Conservation (phyloP, 1,140 invertebrate genomes). For the Ceratina japonica region DNA sequence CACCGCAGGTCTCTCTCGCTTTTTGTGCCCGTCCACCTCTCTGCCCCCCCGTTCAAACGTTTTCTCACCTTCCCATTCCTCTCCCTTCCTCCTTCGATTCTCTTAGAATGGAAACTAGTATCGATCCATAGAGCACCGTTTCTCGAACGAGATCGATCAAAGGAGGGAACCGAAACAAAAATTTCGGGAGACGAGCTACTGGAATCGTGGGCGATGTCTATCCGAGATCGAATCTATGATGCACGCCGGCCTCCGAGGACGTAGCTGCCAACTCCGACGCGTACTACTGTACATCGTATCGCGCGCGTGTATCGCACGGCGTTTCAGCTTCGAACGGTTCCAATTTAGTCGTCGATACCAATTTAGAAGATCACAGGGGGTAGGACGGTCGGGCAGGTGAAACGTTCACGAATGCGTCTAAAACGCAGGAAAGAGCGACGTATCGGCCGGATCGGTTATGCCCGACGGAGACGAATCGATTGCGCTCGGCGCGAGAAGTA, state of each 20-base stretch:
- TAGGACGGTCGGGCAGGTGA: constrained; percentile 49
- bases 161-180: too few relatives aligned
- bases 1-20: constrained; percentile 66
- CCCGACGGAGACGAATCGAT: constrained; percentile 74
- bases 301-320: too few relatives aligned
- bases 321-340: neutral
- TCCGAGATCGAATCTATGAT: neutral
- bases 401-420: constrained; percentile 43
- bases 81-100: neutral
- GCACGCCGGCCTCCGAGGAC: too few relatives aligned
- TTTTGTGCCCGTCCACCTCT: constrained; percentile 61
- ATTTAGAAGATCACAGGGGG: constrained; percentile 6
- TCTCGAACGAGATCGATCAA: too few relatives aligned
- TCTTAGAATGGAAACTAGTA: constrained; percentile 34
- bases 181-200: neutral
- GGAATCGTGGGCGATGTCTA: neutral
- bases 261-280: too few relatives aligned
- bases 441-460: constrained; percentile 71
- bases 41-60: constrained; percentile 27
- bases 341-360: neutral
- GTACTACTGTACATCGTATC: too few relatives aligned
- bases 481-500: constrained; percentile 62
- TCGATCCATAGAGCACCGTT: constrained; percentile 24
- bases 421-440: constrained; percentile 62
- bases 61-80: constrained; percentile 34